Base-by-base conservation (phyloP, 2,797 vertebrate genomes). In the Chromobotia macracanthus region DNA sequence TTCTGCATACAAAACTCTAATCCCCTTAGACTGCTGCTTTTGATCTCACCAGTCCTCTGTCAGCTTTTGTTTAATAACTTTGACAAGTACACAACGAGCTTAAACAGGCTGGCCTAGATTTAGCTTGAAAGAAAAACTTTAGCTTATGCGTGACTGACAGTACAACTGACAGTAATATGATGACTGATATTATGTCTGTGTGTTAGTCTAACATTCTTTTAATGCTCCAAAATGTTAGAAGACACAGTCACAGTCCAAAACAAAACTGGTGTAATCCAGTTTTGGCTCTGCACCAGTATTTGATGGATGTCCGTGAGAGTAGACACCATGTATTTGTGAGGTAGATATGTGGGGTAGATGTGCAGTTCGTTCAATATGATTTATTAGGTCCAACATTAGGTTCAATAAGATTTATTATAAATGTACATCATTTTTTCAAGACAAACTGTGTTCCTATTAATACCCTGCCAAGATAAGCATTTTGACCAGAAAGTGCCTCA, bases 21-120 rank as follows among this genome's bases (percentile, higher is more conserved):
- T 28, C 23, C 28, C 31, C 10, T 44, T 9, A 25, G 19, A 55
- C 19, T 31, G 18, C 13, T 61, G 12, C 12, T 21, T 9, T 38
- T 69, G 21, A 19, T 13, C 13, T 73, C 23, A n/a, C 23, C 13
- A 68, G 10, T 35, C 44, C 38, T n/a, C 23, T 67, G 74, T 76
- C 63, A 67, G 35, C n/a, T 28, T 31, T 60, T 16, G 31, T 31
- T 68, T 60, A n/a, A 41, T 46, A 48, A 21, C 48, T 63, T 58
- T 75, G 46, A 56, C 53, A 44, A 50, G 53, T 18, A 28, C 18
- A 61, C 41, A 23, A n/a, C n/a, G n/a, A 31, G 35, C 11, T 44
- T 60, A 66, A 82, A 78, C 75, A 67, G 69, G 77, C 58, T 44
- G 10, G 58, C 71, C 74, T 31, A 35, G 70, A 77, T 80, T 55